Percentiles rank a stretch among this genome's conserved stretches.
phyloP scores from a whole-genome alignment of 2,797 vertebrate genomes.

The Macropus fuliginosus region DNA sequence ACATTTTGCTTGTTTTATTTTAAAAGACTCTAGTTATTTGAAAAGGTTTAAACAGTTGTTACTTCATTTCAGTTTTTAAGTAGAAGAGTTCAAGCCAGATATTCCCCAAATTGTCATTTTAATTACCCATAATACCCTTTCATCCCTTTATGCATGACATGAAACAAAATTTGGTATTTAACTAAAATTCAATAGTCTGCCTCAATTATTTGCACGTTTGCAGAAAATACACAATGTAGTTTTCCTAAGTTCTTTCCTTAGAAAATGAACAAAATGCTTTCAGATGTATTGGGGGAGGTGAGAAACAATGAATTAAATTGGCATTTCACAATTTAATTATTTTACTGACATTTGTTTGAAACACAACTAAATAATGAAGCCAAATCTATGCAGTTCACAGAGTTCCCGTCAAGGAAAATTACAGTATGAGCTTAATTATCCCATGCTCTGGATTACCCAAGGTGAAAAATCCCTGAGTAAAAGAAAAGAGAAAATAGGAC shows the following conservation, averaged over 20 bases:
- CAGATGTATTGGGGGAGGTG: conserved; percentile 52
- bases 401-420: conserved; percentile 25
- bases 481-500: conserved; percentile 19
- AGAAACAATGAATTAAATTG: conserved; percentile 37
- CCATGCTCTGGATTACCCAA: conserved; percentile 24
- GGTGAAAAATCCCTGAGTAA: conserved; percentile 11
- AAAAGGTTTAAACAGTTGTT: conserved; percentile 58
- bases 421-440: conserved; percentile 37
- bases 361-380: conserved; percentile 42
- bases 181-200: conserved; percentile 68
- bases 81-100: conserved; percentile 54
- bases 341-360: conserved; percentile 50
- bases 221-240: conserved; percentile 57
- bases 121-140: conserved; percentile 52
- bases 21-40: conserved; percentile 58
- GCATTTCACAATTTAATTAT: conserved; percentile 35
- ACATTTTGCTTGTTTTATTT: conserved; percentile 70
- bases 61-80: conserved; percentile 65
- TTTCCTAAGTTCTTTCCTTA: conserved; percentile 62
- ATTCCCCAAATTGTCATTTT: conserved; percentile 47
- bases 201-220: conserved; percentile 41
- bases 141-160: conserved; percentile 45
- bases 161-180: conserved; percentile 66
- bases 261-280: conserved; percentile 53
- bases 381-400: conserved; percentile 15